Conservation (phyloP, 2,113 vertebrate genomes). For the Nycticorax nycticorax region DNA sequence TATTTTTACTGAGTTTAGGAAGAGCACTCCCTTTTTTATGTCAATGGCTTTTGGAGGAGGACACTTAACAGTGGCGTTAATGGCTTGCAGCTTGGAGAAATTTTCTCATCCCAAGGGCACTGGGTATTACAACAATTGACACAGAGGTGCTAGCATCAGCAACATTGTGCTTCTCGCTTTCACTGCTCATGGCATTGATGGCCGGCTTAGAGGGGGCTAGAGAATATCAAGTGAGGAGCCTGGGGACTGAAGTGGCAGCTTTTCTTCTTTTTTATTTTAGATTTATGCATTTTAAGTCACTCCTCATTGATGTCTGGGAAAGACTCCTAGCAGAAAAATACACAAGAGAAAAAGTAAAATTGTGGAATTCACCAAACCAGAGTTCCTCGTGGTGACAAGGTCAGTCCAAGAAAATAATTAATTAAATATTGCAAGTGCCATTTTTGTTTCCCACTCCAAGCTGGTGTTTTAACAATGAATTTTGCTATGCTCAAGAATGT, state of each 20-base stretch:
- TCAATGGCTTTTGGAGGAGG: not conserved
- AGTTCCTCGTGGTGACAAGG: not conserved
- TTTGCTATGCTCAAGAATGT: not conserved
- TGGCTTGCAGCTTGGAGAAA: conserved; percentile 38
- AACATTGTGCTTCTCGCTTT: conserved; percentile 1
- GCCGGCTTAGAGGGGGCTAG: not conserved
- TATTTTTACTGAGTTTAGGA: not conserved
- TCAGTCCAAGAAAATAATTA: not conserved
- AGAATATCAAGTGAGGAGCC: conserved; percentile 3
- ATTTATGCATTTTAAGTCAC: conserved; percentile 9
- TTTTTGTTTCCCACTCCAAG: not conserved
- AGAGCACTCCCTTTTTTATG: not conserved
- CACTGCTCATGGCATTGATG: conserved; percentile 36
- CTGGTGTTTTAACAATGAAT: not conserved
- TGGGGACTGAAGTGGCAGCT: not conserved
- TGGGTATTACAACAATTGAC: conserved; percentile 15
- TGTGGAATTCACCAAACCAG: not conserved
- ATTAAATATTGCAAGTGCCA: not conserved
- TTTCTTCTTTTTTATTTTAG: not conserved
- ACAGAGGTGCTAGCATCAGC: conserved; percentile 16
- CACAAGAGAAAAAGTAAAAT: not conserved
- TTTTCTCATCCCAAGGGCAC: not conserved
- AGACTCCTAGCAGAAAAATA: not conserved
- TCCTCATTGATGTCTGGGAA: not conserved
- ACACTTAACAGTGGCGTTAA: conserved; percentile 25